phyloP scores from a whole-genome alignment of 2,113 vertebrate species.

The Xenus cinereus region DNA sequence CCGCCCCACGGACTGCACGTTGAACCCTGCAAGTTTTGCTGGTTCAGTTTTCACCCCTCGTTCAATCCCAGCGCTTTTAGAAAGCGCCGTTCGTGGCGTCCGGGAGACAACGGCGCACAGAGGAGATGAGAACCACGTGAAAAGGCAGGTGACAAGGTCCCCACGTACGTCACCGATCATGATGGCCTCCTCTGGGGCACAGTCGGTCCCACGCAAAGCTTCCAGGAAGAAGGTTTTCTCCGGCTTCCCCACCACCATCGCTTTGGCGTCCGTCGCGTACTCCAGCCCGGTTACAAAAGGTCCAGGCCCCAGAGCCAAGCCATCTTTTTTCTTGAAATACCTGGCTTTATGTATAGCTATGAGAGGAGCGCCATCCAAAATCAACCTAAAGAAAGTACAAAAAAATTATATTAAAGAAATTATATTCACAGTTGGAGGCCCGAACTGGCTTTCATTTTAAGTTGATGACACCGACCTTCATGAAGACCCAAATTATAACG shows the following conservation, averaged over 20 bases:
- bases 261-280: slow-evolving; percentile 84
- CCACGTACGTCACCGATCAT: slow-evolving; percentile 96
- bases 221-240: slow-evolving; percentile 90
- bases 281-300: slow-evolving; percentile 91
- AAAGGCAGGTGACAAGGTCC: neutral
- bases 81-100: neutral
- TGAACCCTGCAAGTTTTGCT: neutral
- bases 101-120: neutral
- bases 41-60: neutral
- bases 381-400: slow-evolving; percentile 70
- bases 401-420: neutral
- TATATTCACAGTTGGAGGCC: neutral
- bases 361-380: slow-evolving; percentile 89
- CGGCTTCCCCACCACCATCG: slow-evolving; percentile 92
- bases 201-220: slow-evolving; percentile 79
- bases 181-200: slow-evolving; percentile 79
- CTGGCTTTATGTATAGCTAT: slow-evolving; percentile 96
- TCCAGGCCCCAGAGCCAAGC: slow-evolving; percentile 91
- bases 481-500: neutral
- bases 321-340: slow-evolving; percentile 91
- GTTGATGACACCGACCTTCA: neutral
- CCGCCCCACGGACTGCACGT: too few species aligned
- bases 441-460: neutral
- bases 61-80: neutral
- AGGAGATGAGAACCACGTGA: fast-evolving